Base-by-base conservation (phyloP, 2,797 vertebrate genomes). In the Lindbergichthys nudifrons region DNA sequence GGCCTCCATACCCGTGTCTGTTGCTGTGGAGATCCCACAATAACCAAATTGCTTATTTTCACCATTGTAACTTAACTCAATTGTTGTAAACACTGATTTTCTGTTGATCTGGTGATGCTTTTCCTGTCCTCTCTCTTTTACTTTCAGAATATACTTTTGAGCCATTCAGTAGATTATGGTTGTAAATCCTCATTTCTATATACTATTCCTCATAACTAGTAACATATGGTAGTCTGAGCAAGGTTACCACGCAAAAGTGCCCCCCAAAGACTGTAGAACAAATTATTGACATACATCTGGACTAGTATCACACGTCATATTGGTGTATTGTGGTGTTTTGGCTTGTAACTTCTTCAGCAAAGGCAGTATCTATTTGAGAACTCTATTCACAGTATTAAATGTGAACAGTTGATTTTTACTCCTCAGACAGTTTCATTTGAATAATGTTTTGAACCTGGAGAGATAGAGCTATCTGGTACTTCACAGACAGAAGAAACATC, bases 391-490 rank as follows among this genome's bases (percentile, higher is more conserved):
- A 81, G 70, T 47, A 3, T 43, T 54, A 60, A 39, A 61, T 66
- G 23, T 62, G 71, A 75, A 60, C 47, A 36, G 54, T 61, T 61
- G 71, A 51, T 57, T 47, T 73, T 53, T 59, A 18, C 15, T 47
- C 36, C 70, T 57, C 45, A 48, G 6, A 77, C 30, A 15, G 21
- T 68, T 76, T 65, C 3, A 73, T 68, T 70, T 70, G 12, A 74
- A 70, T 65, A 30, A 48, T 56, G 48, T 42, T 61, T 47, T 72
- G 15, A 62, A 64, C 23, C 50, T 6, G 13, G 48, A 30, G 30
- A 65, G 26, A 76, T 48, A 21, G 19, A 48, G 64, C 12, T 42
- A 39, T 70, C 16, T n/a, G 11, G 3, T 36, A n/a, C 74, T 57
- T 77, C 36, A 43, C 39, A 42, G 23, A 15, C 39, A 47, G 32